Evolutionary conservation across 2,888 invertebrate genomes (phyloP).

Genomic region (Frankliniella intonsa): DNA sequence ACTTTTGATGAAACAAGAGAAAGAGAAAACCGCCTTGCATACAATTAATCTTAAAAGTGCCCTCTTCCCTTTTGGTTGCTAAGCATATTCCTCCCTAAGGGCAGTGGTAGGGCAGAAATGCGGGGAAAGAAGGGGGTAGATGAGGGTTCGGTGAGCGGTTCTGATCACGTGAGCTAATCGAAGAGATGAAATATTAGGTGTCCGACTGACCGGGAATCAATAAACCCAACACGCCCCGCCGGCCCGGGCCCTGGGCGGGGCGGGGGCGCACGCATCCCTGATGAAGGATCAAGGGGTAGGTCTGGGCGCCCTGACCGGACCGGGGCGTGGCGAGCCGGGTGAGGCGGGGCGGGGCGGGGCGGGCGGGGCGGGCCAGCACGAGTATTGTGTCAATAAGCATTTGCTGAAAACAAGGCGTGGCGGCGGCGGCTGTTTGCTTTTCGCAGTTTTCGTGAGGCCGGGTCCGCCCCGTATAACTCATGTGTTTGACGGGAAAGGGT

Average conservation of each 20-base stretch:
- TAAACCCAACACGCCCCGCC: neutral
- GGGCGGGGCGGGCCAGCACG: too few species aligned
- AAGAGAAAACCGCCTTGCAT: neutral
- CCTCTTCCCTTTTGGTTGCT: neutral
- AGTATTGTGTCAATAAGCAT: too few species aligned
- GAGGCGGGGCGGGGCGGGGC: too few species aligned
- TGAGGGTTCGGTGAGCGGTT: too few species aligned
- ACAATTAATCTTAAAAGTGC: neutral
- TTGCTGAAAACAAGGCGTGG: too few species aligned
- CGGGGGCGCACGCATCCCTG: neutral
- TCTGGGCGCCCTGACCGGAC: neutral
- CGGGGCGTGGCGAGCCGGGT: too few species aligned
- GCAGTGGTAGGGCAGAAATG: too few species aligned
- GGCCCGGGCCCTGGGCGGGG: neutral
- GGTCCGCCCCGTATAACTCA: too few species aligned
- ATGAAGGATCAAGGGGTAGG: neutral
- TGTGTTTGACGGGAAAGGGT: too few species aligned
- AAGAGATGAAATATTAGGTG: conserved; percentile 23
- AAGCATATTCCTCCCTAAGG: neutral
- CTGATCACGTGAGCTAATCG: neutral
- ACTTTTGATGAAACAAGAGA: neutral
- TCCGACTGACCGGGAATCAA: conserved; percentile 9
- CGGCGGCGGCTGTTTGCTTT: too few species aligned
- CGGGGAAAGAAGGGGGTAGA: too few species aligned
- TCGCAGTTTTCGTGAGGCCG: too few species aligned